These are phyloP conservation scores for Prionailurus bengalensis DNA, from an alignment of 2,113 vertebrate species.

Conservation along the genomic window DNA sequence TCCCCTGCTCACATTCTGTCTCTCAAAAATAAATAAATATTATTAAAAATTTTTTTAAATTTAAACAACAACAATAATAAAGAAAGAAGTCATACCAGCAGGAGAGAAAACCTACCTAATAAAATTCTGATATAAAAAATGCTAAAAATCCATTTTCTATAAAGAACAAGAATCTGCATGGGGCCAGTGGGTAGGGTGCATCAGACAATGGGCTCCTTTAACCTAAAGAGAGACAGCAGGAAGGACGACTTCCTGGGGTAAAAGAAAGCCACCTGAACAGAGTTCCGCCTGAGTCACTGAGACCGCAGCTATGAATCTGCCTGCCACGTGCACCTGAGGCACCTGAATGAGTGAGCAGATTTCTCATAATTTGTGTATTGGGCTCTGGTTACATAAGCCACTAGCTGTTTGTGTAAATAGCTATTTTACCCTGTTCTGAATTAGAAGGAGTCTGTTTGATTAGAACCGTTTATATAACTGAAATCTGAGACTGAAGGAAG, in stretches of 20 bases:
- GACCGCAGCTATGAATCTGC: too few species aligned
- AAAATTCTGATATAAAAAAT: not conserved
- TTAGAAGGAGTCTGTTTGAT: slow-evolving; percentile 73
- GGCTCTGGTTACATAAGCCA: slow-evolving; percentile 60
- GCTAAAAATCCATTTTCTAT: not conserved
- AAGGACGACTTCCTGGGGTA: not conserved
- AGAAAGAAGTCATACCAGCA: not conserved
- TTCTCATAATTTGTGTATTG: not conserved
- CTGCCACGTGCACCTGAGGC: not conserved
- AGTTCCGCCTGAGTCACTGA: not conserved
- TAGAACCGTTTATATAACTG: slow-evolving; percentile 76
- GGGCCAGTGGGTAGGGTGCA: not conserved
- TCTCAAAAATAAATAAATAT: too few species aligned
- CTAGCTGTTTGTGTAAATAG: slow-evolving; percentile 24
- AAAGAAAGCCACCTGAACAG: not conserved
- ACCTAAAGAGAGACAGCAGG: not conserved
- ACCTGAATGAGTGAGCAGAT: not conserved
- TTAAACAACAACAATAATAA: too few species aligned
- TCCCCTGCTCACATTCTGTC: too few species aligned
- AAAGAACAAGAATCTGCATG: not conserved
- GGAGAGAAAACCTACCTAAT: not conserved
- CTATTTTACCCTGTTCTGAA: slow-evolving; percentile 54
- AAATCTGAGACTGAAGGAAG: slow-evolving; percentile 72
- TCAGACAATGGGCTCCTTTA: not conserved
- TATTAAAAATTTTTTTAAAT: too few species aligned